phyloP scores from a whole-genome alignment of 1,140 invertebrate genomes.

The Anastrepha ludens region DNA sequence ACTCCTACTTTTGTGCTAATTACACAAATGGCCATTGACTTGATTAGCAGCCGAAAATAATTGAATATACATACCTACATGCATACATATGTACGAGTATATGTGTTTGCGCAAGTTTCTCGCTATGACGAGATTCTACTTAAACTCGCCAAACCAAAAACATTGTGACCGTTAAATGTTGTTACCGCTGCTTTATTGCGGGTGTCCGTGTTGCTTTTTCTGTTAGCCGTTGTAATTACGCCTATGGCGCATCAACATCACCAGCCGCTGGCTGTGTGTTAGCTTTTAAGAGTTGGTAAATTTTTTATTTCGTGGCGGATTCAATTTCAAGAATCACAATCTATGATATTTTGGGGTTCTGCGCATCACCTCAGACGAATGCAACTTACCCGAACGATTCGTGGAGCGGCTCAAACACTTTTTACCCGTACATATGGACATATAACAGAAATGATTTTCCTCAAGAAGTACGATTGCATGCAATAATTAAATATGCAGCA shows the following conservation, averaged over 20 bases:
- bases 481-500: neutral
- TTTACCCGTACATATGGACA: neutral
- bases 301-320: conserved; percentile 10
- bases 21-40: conserved; percentile 50
- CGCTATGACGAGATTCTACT: neutral
- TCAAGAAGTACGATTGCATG: neutral
- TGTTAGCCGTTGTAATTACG: neutral
- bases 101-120: neutral
- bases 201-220: neutral
- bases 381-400: neutral
- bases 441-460: too few species aligned
- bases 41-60: conserved; percentile 18
- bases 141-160: neutral
- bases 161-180: conserved; percentile 5
- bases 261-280: neutral
- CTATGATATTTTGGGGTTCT: conserved; percentile 1
- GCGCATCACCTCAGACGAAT: neutral
- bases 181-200: neutral
- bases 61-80: too few species aligned
- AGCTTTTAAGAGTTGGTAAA: neutral
- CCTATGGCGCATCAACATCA: neutral
- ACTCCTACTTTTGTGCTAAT: conserved; percentile 52
- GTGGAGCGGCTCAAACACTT: neutral
- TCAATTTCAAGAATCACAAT: conserved; percentile 5
- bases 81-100: neutral